These are phyloP conservation scores for Melanotaenia parkinsoni DNA, from an alignment of 2,797 vertebrate genomes.

Conservation along the genomic window DNA sequence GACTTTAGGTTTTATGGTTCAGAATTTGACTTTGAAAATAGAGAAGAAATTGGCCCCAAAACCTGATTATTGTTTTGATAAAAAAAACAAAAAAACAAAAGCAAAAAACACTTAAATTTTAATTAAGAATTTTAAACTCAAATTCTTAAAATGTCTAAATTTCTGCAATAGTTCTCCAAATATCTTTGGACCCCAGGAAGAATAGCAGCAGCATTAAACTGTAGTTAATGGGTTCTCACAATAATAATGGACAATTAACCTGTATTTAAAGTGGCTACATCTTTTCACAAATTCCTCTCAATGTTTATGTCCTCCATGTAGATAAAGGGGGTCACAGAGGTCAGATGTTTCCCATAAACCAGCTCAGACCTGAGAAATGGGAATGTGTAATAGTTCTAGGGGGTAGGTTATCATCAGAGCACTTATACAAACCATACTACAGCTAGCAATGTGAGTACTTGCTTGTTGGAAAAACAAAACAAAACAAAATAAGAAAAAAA, in stretches of 20 bases:
- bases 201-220: no score
- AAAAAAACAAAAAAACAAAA: no score
- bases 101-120: no score
- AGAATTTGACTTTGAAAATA: background rate
- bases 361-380: slow-evolving; percentile 19
- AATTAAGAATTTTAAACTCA: background rate
- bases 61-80: background rate
- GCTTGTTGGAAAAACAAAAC: no score
- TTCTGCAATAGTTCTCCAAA: background rate
- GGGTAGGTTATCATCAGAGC: no score
- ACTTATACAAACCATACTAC: no score
- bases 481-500: no score
- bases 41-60: background rate
- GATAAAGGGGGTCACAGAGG: slow-evolving; percentile 9
- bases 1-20: background rate
- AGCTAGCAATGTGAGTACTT: no score
- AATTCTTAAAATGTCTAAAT: fast-evolving
- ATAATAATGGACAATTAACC: no score
- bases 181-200: background rate
- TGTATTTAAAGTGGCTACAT: background rate
- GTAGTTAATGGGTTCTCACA: no score
- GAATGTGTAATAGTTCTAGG: background rate
- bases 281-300: background rate
- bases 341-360: slow-evolving; percentile 40
- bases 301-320: slow-evolving; percentile 17